Percentiles rank a stretch among this genome's conserved stretches.
Evolutionary conservation across 1,140 invertebrate species (phyloP).

Genomic region (Limonius californicus): DNA sequence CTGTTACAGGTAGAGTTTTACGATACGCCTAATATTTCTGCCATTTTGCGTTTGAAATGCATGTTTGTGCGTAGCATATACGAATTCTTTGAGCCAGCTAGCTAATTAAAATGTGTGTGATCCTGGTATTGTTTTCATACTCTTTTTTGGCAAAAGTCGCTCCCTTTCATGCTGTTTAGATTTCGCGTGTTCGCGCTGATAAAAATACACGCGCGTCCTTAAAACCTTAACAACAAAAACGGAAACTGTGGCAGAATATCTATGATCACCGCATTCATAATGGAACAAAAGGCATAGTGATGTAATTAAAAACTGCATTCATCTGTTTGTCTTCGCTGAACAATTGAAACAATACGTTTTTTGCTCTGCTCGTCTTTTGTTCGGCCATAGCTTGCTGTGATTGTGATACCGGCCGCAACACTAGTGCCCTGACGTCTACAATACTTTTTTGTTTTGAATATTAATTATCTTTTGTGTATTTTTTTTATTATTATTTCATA

Average conservation of each 20-base stretch:
- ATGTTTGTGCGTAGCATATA: too few species aligned
- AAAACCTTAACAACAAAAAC: conserved; percentile 1
- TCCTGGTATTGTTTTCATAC: too few species aligned
- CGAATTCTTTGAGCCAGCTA: too few species aligned
- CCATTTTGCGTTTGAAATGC: too few species aligned
- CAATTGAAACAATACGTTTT: conserved; percentile 34
- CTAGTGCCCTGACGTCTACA: conserved; percentile 13
- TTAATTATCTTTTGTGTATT: conserved; percentile 12
- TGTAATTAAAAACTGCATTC: conserved; percentile 34
- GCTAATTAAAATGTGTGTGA: too few species aligned
- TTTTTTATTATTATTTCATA: neutral
- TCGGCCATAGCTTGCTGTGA: conserved; percentile 15
- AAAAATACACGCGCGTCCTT: neutral
- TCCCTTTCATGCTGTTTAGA: too few species aligned
- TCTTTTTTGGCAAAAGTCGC: too few species aligned
- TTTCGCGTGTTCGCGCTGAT: too few species aligned
- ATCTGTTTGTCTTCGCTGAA: conserved; percentile 29
- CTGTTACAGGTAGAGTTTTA: too few species aligned
- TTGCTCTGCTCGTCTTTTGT: conserved; percentile 23
- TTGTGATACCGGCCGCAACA: conserved; percentile 20
- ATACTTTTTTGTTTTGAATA: conserved; percentile 15
- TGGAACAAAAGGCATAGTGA: conserved; percentile 25
- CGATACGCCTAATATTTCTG: too few species aligned
- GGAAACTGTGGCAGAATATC: conserved; percentile 9
- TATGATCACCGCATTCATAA: conserved; percentile 12